Conservation (phyloP, 2,888 invertebrate genomes). For the Drosophila kuntzei region DNA sequence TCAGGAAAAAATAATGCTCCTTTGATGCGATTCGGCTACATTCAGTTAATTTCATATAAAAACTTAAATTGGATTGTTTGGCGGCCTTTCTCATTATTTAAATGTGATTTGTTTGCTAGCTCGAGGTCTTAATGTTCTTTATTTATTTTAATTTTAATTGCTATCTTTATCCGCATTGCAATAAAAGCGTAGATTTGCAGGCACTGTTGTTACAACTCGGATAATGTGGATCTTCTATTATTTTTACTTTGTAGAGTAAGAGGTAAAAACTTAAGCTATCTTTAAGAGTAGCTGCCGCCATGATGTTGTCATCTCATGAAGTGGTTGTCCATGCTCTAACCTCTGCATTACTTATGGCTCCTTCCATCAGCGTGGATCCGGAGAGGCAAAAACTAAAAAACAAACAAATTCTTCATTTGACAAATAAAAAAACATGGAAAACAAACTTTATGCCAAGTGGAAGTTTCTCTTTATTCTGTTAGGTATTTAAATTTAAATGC, state of each 20-base stretch:
- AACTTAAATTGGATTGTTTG: no score
- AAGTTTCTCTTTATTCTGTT: background rate
- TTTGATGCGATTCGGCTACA: no score
- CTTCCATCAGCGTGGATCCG: background rate
- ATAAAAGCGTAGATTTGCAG: no score
- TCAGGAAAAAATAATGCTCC: no score
- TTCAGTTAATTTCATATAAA: no score
- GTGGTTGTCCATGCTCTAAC: background rate
- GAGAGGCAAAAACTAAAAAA: background rate
- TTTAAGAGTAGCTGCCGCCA: background rate
- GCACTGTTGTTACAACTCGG: background rate
- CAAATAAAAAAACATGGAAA: conserved; percentile 2
- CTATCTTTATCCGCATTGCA: no score
- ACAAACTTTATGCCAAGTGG: background rate
- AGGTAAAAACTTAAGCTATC: background rate
- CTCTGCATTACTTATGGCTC: background rate
- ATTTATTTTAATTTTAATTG: no score
- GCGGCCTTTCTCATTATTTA: no score
- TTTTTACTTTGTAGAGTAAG: background rate
- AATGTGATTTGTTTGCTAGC: no score
- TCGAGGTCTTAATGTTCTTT: no score
- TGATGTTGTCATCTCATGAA: background rate
- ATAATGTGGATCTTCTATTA: no score
- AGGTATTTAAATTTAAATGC: background rate
- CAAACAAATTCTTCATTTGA: conserved; percentile 23